Evolutionary conservation across 1,140 invertebrate species (phyloP).

Genomic region (Trichoplusia ni): DNA sequence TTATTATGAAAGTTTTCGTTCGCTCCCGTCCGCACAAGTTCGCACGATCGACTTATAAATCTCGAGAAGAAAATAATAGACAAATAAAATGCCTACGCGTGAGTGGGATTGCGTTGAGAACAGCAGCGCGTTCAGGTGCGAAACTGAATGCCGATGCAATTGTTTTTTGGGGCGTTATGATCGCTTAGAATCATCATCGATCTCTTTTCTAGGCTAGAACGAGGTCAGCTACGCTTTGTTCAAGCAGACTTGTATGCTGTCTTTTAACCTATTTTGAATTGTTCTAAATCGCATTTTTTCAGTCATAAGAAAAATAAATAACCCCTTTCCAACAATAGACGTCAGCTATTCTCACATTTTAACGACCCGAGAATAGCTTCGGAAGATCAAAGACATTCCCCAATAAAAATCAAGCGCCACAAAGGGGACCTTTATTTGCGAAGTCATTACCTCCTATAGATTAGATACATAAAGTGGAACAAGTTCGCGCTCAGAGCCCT

Average conservation of each 20-base stretch:
- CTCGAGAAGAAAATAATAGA: slow-evolving; percentile 38
- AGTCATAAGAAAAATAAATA: no score
- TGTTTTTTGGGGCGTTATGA: background rate
- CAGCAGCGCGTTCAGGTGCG: slow-evolving; percentile 2
- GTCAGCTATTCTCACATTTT: background rate
- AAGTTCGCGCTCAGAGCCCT: slow-evolving; percentile 26
- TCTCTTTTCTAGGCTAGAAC: no score
- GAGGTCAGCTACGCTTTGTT: no score
- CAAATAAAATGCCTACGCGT: slow-evolving; percentile 17
- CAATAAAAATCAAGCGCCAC: slow-evolving; percentile 1
- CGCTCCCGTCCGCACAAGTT: slow-evolving; percentile 30
- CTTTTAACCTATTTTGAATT: no score
- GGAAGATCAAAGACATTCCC: background rate
- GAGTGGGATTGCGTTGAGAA: slow-evolving; percentile 4
- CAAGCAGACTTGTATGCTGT: no score
- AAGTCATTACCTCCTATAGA: slow-evolving; percentile 42
- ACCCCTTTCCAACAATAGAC: background rate
- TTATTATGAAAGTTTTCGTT: slow-evolving; percentile 44
- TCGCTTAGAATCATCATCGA: background rate
- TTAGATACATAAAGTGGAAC: slow-evolving; percentile 42
- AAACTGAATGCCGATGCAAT: slow-evolving; percentile 5
- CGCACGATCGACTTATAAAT: slow-evolving; percentile 44
- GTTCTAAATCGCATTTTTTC: no score
- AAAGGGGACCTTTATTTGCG: slow-evolving; percentile 35
- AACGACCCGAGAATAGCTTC: no score